Percentiles rank a stretch among this genome's conserved stretches.
These are phyloP conservation scores for Syngnathus typhle DNA, from an alignment of 2,113 vertebrate genomes.

Conservation along the genomic window DNA sequence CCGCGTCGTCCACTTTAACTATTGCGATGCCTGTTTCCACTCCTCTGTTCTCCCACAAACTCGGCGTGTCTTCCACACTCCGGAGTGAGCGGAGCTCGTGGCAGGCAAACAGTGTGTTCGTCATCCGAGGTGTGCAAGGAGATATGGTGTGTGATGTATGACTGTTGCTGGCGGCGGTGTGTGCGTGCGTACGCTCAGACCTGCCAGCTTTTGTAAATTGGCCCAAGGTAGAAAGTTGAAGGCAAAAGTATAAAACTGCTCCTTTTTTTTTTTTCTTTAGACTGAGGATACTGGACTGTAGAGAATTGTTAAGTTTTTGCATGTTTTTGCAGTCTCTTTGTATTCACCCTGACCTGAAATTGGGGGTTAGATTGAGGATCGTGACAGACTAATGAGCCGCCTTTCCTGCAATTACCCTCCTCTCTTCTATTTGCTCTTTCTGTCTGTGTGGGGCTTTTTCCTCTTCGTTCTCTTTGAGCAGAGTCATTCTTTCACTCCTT, in stretches of 20 bases:
- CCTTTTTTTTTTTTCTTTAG: slow-evolving; percentile 12
- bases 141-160: slow-evolving; percentile 56
- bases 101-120: slow-evolving; percentile 39
- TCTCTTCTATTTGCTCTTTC: slow-evolving; percentile 29
- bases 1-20: background rate
- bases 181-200: background rate
- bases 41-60: slow-evolving; percentile 8
- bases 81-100: slow-evolving; percentile 36
- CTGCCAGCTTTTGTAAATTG: slow-evolving; percentile 43
- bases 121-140: slow-evolving; percentile 56
- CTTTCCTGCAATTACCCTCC: slow-evolving; percentile 61
- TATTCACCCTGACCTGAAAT: slow-evolving; percentile 50
- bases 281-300: slow-evolving; percentile 15
- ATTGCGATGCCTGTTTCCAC: background rate
- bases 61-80: slow-evolving; percentile 20
- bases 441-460: slow-evolving; percentile 22
- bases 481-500: slow-evolving; percentile 14
- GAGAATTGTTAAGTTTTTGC: slow-evolving; percentile 23
- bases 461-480: slow-evolving; percentile 14
- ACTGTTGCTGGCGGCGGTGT: slow-evolving; percentile 30
- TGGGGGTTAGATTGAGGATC: slow-evolving; percentile 55
- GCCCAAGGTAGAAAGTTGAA: slow-evolving; percentile 47
- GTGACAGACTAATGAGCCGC: slow-evolving; percentile 58
- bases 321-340: slow-evolving; percentile 14
- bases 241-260: slow-evolving; percentile 30